Percentiles rank a stretch among this genome's conserved stretches.
Evolutionary conservation across 2,888 invertebrate genomes (phyloP).

Genomic region (Himalopsyche japonica): DNA sequence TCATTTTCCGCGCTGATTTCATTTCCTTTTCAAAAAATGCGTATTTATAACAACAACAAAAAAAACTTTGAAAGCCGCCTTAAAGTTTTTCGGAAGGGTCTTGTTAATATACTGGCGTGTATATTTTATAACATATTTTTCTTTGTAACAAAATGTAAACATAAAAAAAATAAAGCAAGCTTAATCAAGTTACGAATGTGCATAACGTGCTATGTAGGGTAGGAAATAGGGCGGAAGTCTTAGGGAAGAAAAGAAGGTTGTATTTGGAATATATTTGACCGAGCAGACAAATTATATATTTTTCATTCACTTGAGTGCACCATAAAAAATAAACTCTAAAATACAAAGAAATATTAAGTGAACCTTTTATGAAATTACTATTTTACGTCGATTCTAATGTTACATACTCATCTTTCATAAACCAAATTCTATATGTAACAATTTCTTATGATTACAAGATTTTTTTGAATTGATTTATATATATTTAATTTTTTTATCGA

Average conservation of each 20-base stretch:
- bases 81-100: no score
- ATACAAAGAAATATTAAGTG: neutral
- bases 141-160: neutral
- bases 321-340: neutral
- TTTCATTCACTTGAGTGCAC: neutral
- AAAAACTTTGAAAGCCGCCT: no score
- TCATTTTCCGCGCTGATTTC: no score
- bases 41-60: no score
- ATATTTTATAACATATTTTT: neutral
- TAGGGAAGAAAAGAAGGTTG: neutral
- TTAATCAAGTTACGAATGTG: neutral
- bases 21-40: no score
- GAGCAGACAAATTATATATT: neutral
- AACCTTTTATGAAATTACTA: neutral
- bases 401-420: neutral
- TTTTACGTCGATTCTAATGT: neutral
- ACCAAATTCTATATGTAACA: neutral
- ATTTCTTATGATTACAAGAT: no score
- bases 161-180: neutral
- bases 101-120: neutral
- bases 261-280: neutral
- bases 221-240: neutral
- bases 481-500: no score
- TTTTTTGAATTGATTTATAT: no score
- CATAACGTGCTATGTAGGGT: neutral